Evolutionary conservation across 2,797 vertebrate genomes (phyloP).

Genomic region (Sebastes minor): DNA sequence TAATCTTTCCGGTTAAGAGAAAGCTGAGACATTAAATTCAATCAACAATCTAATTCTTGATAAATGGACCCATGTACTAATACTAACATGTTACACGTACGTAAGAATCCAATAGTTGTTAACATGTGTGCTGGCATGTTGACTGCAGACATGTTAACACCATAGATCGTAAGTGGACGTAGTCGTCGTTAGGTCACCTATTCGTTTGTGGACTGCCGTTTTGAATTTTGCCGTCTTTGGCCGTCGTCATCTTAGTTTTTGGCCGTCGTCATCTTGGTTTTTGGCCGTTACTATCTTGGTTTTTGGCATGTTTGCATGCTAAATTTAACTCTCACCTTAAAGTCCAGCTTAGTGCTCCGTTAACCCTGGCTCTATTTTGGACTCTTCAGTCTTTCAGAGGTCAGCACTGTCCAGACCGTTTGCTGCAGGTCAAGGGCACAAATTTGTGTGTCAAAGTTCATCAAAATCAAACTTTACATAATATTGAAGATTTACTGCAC

Average conservation of each 20-base stretch:
- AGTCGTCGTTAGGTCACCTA: too few species aligned
- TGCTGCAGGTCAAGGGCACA: not conserved
- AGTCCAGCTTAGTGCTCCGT: not conserved
- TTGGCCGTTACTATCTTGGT: too few species aligned
- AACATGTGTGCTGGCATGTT: not conserved
- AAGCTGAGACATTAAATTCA: not conserved
- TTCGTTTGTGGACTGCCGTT: too few species aligned
- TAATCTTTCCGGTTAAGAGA: not conserved
- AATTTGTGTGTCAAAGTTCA: not conserved
- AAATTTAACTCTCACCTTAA: not conserved
- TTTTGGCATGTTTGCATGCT: not conserved
- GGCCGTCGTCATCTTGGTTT: too few species aligned
- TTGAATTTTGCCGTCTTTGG: too few species aligned
- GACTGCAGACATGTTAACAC: too few species aligned
- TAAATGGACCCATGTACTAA: not conserved
- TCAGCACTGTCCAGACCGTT: not conserved
- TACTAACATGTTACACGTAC: too few species aligned
- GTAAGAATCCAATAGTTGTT: not conserved
- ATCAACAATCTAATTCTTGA: not conserved
- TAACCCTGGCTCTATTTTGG: not conserved
- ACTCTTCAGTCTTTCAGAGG: not conserved
- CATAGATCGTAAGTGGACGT: too few species aligned
- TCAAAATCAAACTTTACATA: not conserved
- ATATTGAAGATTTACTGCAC: too few species aligned
- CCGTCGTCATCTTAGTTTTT: fast-evolving